phyloP scores from a whole-genome alignment of 1,140 invertebrate genomes.

The Brachionus manjavacas region DNA sequence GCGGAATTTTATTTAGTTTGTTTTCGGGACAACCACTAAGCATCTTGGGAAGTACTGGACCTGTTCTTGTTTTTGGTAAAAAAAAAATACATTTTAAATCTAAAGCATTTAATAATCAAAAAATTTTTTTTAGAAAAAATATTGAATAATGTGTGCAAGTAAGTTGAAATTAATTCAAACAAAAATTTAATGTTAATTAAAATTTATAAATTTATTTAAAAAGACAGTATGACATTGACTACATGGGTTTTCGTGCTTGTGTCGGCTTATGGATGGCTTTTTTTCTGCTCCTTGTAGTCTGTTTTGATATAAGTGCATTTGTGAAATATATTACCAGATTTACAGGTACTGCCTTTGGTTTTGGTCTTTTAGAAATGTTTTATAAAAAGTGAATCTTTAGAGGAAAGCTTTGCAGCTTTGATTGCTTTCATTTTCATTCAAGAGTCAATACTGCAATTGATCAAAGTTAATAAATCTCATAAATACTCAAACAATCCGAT shows the following conservation, averaged over 20 bases:
- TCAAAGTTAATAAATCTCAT: background rate
- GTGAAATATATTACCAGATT: slow-evolving; percentile 94
- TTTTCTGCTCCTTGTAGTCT: slow-evolving; percentile 83
- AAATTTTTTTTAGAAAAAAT: slow-evolving; percentile 51
- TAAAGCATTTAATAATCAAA: slow-evolving; percentile 46
- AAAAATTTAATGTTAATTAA: background rate
- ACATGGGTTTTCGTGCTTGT: slow-evolving; percentile 87
- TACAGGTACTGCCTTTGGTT: slow-evolving; percentile 55
- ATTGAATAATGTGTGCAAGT: slow-evolving; percentile 63
- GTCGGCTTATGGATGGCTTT: slow-evolving; percentile 91
- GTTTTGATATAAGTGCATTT: slow-evolving; percentile 88
- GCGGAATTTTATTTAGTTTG: slow-evolving; percentile 87
- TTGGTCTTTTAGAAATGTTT: background rate
- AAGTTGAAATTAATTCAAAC: slow-evolving; percentile 45
- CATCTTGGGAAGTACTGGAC: slow-evolving; percentile 93
- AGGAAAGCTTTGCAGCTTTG: slow-evolving; percentile 97
- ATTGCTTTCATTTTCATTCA: slow-evolving; percentile 98
- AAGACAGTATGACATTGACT: slow-evolving; percentile 71
- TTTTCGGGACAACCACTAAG: slow-evolving; percentile 96
- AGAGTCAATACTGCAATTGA: slow-evolving; percentile 70
- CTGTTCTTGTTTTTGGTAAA: slow-evolving; percentile 94
- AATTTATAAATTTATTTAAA: slow-evolving; percentile 61
- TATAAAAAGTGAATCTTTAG: slow-evolving; percentile 50
- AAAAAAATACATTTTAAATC: slow-evolving; percentile 73
- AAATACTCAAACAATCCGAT: background rate